Percentiles rank a stretch among this genome's conserved stretches.
Evolutionary conservation across 2,888 invertebrate species (phyloP).

Genomic region (Arrhopalites spinosus): DNA sequence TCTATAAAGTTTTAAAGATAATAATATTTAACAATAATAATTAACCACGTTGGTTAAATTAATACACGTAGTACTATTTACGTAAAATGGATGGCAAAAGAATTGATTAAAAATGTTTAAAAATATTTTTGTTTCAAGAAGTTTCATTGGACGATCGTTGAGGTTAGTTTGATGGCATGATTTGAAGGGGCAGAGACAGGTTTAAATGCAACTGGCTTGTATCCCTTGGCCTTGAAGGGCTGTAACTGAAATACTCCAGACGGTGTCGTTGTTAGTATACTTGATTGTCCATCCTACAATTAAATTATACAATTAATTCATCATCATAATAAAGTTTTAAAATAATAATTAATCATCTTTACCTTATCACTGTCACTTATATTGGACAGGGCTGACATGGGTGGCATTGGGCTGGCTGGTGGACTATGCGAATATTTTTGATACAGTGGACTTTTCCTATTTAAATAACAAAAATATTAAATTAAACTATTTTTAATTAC

Average conservation of each 20-base stretch:
- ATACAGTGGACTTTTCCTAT: slow-evolving; percentile 43
- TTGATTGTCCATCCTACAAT: slow-evolving; percentile 28
- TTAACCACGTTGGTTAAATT: too few relatives aligned
- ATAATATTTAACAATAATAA: too few relatives aligned
- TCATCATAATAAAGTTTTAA: neutral
- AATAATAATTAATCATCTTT: neutral
- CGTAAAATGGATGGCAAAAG: neutral
- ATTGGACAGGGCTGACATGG: slow-evolving; percentile 42
- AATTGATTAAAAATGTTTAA: neutral
- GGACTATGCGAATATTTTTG: slow-evolving; percentile 51
- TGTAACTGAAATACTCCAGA: slow-evolving; percentile 39
- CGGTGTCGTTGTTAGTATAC: slow-evolving; percentile 23
- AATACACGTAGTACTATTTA: neutral
- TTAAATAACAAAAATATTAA: slow-evolving; percentile 5
- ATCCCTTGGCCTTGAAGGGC: slow-evolving; percentile 58
- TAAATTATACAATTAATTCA: neutral
- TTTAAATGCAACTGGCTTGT: slow-evolving; percentile 62
- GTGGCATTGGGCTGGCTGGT: slow-evolving; percentile 51
- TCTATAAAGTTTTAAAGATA: too few relatives aligned
- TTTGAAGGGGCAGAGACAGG: slow-evolving; percentile 56
- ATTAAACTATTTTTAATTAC: neutral
- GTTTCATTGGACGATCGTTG: slow-evolving; percentile 19
- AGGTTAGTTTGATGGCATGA: slow-evolving; percentile 30
- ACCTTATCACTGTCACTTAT: slow-evolving; percentile 42
- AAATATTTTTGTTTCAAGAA: neutral